phyloP scores from a whole-genome alignment of 2,797 vertebrate species.

The Pipistrellus pipistrellus region DNA sequence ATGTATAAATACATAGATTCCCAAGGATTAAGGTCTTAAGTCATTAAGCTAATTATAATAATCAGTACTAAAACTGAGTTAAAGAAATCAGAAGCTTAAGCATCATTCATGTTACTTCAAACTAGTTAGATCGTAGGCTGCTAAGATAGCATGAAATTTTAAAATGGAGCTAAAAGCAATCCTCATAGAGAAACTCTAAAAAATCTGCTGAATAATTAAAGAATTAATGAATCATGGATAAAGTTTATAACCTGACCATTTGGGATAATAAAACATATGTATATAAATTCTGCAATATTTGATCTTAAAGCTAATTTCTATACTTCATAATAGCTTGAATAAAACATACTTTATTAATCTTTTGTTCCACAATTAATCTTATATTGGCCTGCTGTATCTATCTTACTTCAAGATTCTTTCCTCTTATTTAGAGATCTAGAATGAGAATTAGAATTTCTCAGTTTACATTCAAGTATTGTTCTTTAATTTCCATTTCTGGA shows the following conservation, averaged over 20 bases:
- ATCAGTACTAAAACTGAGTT: slow-evolving; percentile 40
- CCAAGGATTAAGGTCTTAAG: slow-evolving; percentile 25
- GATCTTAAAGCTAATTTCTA: slow-evolving; percentile 66
- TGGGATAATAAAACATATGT: slow-evolving; percentile 2
- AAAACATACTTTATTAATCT: slow-evolving; percentile 47
- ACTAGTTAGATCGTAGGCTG: slow-evolving; percentile 26
- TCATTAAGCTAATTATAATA: slow-evolving; percentile 68
- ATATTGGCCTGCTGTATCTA: not conserved
- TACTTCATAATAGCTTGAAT: not conserved
- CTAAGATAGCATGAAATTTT: slow-evolving; percentile 9
- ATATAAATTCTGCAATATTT: slow-evolving; percentile 22
- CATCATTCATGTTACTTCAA: slow-evolving; percentile 42
- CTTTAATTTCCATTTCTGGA: slow-evolving; percentile 32
- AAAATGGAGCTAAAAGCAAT: slow-evolving; percentile 61
- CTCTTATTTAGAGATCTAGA: slow-evolving; percentile 30
- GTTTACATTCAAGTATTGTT: slow-evolving; percentile 37
- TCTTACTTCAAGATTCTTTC: slow-evolving; percentile 20
- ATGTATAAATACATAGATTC: slow-evolving; percentile 39
- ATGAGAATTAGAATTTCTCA: not conserved
- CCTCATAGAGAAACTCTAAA: slow-evolving; percentile 53
- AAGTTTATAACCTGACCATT: slow-evolving; percentile 48
- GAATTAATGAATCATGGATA: slow-evolving; percentile 38
- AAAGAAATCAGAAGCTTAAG: slow-evolving; percentile 55
- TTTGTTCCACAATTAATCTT: not conserved
- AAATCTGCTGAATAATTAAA: slow-evolving; percentile 50